Evolutionary conservation across 2,888 invertebrate species (phyloP), one percentile per base, ranked within the genome.

Genomic region (Lomographa bimaculata): DNA sequence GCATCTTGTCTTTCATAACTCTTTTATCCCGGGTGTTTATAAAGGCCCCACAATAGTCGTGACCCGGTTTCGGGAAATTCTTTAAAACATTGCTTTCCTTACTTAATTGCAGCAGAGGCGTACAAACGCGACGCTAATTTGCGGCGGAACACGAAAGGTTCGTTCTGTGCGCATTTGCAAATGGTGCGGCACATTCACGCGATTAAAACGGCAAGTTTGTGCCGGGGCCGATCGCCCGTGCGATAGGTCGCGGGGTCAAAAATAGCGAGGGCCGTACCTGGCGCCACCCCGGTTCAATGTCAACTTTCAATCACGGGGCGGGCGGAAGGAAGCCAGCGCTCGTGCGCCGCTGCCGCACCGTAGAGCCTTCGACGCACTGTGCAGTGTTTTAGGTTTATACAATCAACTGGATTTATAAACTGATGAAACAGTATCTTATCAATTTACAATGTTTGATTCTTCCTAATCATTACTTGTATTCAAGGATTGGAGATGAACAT

Each of bases 241-340:
- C 83, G 87, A 89, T 89, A 86, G 79, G 79, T 74, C 70, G 79
- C 79, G 79, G 81, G 85, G 85, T 86, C 85, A 82, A 79, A 85
- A 83, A 79, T 79, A 83, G 79, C 76, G 76, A 75, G 77, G 75
- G 74, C 77, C 80, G 89, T 89, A 75, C 89, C 89, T 82, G 86
- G 87, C 78, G 79, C 85, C 83, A 73, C 84, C 82, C 83, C 64
- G 71, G 78, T 75, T 82, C 86, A 84, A 85, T 84, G 86, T 85
- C 86, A 86, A 84, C 83, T 79, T 87, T 81, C 80, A 84, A 85
- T 84, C 84, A 83, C 67, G 64, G 69, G 66, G 71, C 70, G 72
- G 79, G 78, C 79, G 79, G 82, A 79, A 83, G 82, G 81, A 82
- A 79, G 70, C 71, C 70, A 66, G 63, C 62, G 71, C 74, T 71